A percentile compares a stretch with the other conserved stretches of the same genome.
Evolutionary conservation across 1,140 invertebrate species (phyloP).

Genomic region (Camponotus pennsylvanicus): DNA sequence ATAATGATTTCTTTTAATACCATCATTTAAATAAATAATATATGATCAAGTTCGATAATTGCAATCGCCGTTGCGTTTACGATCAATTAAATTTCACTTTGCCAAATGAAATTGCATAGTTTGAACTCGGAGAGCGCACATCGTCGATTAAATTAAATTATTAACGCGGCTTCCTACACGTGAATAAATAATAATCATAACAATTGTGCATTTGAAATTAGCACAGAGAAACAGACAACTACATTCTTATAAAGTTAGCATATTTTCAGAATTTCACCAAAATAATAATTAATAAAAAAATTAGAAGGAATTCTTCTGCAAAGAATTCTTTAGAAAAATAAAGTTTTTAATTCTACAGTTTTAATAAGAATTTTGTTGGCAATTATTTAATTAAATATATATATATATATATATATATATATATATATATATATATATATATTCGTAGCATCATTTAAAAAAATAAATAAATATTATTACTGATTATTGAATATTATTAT

Average conservation of each 20-base stretch:
- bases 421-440: too few species aligned
- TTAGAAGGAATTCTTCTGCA: not conserved
- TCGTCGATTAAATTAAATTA: constrained; percentile 45
- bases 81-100: constrained; percentile 57
- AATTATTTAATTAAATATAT: too few species aligned
- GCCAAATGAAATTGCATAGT: constrained; percentile 23
- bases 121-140: not conserved
- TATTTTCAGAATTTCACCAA: not conserved
- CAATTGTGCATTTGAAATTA: not conserved
- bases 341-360: not conserved
- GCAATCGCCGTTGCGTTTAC: constrained; percentile 1
- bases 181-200: constrained; percentile 4
- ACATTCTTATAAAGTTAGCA: not conserved
- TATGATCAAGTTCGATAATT: not conserved
- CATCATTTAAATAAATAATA: too few species aligned
- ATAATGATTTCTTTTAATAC: not conserved
- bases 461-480: not conserved
- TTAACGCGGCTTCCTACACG: not conserved
- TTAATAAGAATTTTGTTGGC: not conserved
- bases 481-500: not conserved
- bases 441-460: not conserved
- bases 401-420: too few species aligned
- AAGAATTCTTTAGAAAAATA: not conserved
- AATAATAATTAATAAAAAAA: not conserved
- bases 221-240: not conserved